Conservation (phyloP, 2,888 invertebrate genomes). For the Trimorus sp. region DNA sequence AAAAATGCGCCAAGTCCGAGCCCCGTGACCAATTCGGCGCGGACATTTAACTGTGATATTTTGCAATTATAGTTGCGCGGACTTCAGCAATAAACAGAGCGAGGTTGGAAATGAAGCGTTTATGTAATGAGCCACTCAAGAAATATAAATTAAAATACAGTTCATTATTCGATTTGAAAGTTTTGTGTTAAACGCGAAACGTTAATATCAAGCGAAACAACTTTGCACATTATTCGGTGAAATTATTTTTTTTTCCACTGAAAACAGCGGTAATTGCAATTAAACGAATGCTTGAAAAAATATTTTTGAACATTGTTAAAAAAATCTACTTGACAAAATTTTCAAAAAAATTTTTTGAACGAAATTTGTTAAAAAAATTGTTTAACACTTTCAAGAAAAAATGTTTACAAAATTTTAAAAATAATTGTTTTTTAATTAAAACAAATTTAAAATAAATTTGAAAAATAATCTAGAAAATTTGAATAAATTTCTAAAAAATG, state of each 20-base stretch:
- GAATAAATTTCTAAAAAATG: too few relatives aligned
- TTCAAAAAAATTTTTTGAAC: too few relatives aligned
- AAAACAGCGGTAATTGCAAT: conserved; percentile 9
- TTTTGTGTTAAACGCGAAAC: conserved; percentile 18
- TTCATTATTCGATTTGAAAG: conserved; percentile 48
- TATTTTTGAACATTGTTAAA: conserved; percentile 6
- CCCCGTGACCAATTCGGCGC: neutral
- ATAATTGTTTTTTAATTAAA: too few relatives aligned
- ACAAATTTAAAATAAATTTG: too few relatives aligned
- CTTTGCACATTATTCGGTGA: conserved; percentile 1
- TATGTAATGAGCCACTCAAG: conserved; percentile 42
- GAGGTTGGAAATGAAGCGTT: conserved; percentile 28
- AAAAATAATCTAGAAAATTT: too few relatives aligned
- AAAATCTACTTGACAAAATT: too few relatives aligned
- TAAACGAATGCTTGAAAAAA: neutral
- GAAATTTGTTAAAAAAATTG: too few relatives aligned
- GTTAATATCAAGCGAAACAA: conserved; percentile 12
- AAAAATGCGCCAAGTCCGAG: too few relatives aligned
- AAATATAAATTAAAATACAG: conserved; percentile 33
- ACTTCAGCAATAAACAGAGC: conserved; percentile 28
- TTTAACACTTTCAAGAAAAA: too few relatives aligned
- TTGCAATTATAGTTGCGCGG: conserved; percentile 29
- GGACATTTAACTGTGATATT: conserved; percentile 43
- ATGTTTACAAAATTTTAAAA: too few relatives aligned
- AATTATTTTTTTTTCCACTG: neutral